phyloP scores from a whole-genome alignment of 2,113 vertebrate species.

The Albula glossodonta region DNA sequence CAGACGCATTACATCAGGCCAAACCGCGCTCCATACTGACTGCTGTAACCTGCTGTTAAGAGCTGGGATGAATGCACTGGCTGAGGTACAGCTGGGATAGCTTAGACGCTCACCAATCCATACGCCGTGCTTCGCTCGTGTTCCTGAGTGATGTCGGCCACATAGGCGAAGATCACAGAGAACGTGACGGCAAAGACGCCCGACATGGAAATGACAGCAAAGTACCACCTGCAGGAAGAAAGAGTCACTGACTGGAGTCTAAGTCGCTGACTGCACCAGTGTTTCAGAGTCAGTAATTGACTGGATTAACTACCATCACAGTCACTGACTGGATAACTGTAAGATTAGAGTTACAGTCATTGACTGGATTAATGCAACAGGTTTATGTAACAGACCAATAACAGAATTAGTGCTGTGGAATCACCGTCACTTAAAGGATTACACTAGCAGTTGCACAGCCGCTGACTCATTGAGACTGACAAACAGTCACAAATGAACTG shows the following conservation, averaged over 20 bases:
- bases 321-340: too few relatives aligned
- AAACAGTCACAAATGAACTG: too few relatives aligned
- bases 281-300: too few relatives aligned
- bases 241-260: not conserved
- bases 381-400: too few relatives aligned
- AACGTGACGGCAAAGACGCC: conserved; percentile 91
- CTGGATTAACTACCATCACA: too few relatives aligned
- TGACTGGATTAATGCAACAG: too few relatives aligned
- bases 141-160: conserved; percentile 88
- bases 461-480: too few relatives aligned
- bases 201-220: conserved; percentile 91
- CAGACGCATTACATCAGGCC: not conserved
- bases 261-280: too few relatives aligned
- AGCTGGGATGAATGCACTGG: not conserved
- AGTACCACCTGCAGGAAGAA: conserved; percentile 81
- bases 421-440: too few relatives aligned
- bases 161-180: conserved; percentile 89
- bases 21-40: not conserved
- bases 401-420: too few relatives aligned
- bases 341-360: too few relatives aligned
- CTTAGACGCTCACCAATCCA: conserved; percentile 76
- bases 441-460: too few relatives aligned
- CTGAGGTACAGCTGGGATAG: not conserved
- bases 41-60: not conserved
- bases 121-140: conserved; percentile 89